Conservation (phyloP, 1,140 invertebrate genomes). For the Drosophila saltans region DNA sequence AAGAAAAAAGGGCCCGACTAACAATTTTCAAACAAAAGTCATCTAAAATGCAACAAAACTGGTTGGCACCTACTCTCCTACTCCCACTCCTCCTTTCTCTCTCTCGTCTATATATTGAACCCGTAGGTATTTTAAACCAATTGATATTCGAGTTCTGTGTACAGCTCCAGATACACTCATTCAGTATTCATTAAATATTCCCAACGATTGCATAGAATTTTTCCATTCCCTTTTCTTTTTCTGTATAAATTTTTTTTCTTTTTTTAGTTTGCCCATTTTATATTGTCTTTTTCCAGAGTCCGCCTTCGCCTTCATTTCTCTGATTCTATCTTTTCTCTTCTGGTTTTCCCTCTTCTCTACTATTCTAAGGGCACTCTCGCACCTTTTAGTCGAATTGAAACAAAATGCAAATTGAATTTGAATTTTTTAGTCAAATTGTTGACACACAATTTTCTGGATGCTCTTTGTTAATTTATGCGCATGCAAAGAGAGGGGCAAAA, state of each 20-base stretch:
- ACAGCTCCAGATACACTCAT: slow-evolving; percentile 45
- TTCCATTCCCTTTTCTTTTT: slow-evolving; percentile 14
- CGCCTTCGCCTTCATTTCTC: slow-evolving; percentile 10
- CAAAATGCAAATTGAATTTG: slow-evolving; percentile 62
- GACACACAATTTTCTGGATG: slow-evolving; percentile 52
- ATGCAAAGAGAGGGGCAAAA: slow-evolving; percentile 22
- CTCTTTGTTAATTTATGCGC: slow-evolving; percentile 56
- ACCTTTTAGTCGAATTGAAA: slow-evolving; percentile 24
- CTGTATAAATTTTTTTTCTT: slow-evolving; percentile 21
- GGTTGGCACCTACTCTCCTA: slow-evolving; percentile 23
- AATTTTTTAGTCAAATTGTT: slow-evolving; percentile 52
- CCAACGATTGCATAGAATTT: slow-evolving; percentile 52
- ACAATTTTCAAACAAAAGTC: slow-evolving; percentile 27
- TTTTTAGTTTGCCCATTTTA: slow-evolving; percentile 67
- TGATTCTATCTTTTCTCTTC: neutral
- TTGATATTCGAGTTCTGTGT: slow-evolving; percentile 48
- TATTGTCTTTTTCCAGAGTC: slow-evolving; percentile 65
- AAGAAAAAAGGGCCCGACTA: slow-evolving; percentile 6
- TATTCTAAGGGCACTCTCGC: slow-evolving; percentile 3
- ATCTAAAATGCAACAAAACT: slow-evolving; percentile 54
- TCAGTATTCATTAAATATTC: slow-evolving; percentile 73
- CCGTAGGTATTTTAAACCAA: slow-evolving; percentile 34
- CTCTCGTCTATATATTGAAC: slow-evolving; percentile 23
- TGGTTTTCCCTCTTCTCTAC: neutral
- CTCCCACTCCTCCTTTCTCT: neutral